Evolutionary conservation across 2,113 vertebrate genomes (phyloP).

Genomic region (Sterrhoptilus dennistouni): DNA sequence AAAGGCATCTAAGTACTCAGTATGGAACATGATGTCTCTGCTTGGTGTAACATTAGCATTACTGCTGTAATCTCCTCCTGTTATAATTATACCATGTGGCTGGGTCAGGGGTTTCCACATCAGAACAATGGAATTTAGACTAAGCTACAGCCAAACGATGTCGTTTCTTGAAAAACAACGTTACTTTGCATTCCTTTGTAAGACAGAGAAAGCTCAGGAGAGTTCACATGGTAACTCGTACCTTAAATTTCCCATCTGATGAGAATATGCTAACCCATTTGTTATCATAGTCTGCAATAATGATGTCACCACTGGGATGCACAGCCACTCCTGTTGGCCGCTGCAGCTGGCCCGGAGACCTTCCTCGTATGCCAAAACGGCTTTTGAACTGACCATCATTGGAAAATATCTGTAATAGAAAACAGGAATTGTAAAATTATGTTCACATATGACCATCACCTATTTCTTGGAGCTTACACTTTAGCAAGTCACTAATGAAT

Average conservation of each 20-base stretch:
- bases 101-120: not conserved
- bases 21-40: not conserved
- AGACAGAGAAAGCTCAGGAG: not conserved
- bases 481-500: slow-evolving; percentile 1
- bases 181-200: not conserved
- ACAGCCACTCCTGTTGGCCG: slow-evolving; percentile 93
- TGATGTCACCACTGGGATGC: slow-evolving; percentile 94
- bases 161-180: not conserved
- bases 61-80: not conserved
- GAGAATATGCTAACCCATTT: slow-evolving; percentile 99
- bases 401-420: slow-evolving; percentile 86
- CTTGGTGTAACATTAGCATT: not conserved
- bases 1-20: not conserved
- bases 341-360: slow-evolving; percentile 93
- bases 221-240: slow-evolving; percentile 40
- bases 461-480: not conserved
- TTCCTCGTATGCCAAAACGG: slow-evolving; percentile 92
- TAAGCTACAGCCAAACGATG: not conserved
- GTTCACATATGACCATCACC: not conserved
- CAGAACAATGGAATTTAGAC: not conserved
- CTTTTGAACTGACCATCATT: slow-evolving; percentile 95
- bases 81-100: not conserved
- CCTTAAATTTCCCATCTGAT: slow-evolving; percentile 96
- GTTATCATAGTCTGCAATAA: slow-evolving; percentile 97
- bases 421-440: not conserved